Evolutionary conservation across 2,113 vertebrate genomes (phyloP).

Genomic region (Pseudonaja textilis): DNA sequence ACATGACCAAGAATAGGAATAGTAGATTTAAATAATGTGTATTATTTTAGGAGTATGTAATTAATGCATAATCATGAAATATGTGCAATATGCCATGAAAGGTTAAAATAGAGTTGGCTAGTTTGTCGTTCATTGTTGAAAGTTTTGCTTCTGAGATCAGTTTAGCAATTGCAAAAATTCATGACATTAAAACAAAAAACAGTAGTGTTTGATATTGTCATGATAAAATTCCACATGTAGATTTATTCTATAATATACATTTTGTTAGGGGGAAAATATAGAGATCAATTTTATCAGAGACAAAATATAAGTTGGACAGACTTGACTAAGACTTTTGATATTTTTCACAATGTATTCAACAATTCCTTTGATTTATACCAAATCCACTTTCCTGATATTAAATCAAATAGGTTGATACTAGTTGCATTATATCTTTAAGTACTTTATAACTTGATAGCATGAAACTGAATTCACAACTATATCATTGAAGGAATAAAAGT

Average conservation of each 20-base stretch:
- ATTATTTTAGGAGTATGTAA: neutral
- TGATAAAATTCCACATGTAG: neutral
- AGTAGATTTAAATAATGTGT: neutral
- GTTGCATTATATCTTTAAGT: neutral
- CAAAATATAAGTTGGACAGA: neutral
- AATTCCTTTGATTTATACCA: neutral
- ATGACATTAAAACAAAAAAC: neutral
- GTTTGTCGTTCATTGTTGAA: neutral
- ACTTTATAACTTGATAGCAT: neutral
- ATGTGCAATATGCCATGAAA: neutral
- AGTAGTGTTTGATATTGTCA: neutral
- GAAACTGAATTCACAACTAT: neutral
- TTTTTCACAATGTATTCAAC: neutral
- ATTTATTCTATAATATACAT: neutral
- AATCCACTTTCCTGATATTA: neutral
- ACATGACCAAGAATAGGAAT: neutral
- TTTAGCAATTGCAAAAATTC: neutral
- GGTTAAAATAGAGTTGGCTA: neutral
- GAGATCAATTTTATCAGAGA: neutral
- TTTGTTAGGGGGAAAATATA: neutral
- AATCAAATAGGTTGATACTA: neutral
- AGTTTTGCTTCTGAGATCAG: neutral
- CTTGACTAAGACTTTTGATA: neutral
- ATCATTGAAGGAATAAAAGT: neutral
- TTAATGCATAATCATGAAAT: neutral